phyloP scores from a whole-genome alignment of 1,140 invertebrate genomes.

The Papilio helenus region DNA sequence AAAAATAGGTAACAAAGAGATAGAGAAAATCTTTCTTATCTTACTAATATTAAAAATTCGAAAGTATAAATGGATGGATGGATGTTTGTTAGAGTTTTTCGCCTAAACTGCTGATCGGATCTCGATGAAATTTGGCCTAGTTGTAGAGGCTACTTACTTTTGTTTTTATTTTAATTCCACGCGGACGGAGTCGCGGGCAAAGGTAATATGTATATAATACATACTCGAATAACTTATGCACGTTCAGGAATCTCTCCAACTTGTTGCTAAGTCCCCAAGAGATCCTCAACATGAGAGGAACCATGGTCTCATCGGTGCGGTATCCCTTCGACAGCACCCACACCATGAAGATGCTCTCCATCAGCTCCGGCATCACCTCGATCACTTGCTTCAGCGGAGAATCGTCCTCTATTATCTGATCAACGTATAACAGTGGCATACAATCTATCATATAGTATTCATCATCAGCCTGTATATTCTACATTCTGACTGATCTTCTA shows the following conservation, averaged over 20 bases:
- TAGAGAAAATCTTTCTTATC: no score
- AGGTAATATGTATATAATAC: slow-evolving; percentile 45
- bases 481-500: no score
- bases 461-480: no score
- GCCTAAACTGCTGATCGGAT: no score
- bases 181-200: neutral
- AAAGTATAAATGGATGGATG: no score
- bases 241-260: slow-evolving; percentile 88
- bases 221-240: slow-evolving; percentile 89
- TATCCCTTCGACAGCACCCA: slow-evolving; percentile 92
- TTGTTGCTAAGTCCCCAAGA: slow-evolving; percentile 91
- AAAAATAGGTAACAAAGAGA: no score
- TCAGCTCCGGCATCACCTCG: slow-evolving; percentile 89
- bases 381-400: slow-evolving; percentile 88
- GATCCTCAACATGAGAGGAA: slow-evolving; percentile 90
- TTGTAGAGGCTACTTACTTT: no score
- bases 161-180: no score
- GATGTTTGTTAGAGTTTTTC: no score
- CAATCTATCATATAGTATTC: neutral
- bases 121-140: no score
- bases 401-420: slow-evolving; percentile 88
- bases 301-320: slow-evolving; percentile 89
- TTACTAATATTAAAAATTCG: no score
- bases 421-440: neutral
- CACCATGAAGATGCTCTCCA: slow-evolving; percentile 92